These are phyloP conservation scores for Orussus abietinus DNA, from an alignment of 1,140 invertebrate species.

Conservation along the genomic window DNA sequence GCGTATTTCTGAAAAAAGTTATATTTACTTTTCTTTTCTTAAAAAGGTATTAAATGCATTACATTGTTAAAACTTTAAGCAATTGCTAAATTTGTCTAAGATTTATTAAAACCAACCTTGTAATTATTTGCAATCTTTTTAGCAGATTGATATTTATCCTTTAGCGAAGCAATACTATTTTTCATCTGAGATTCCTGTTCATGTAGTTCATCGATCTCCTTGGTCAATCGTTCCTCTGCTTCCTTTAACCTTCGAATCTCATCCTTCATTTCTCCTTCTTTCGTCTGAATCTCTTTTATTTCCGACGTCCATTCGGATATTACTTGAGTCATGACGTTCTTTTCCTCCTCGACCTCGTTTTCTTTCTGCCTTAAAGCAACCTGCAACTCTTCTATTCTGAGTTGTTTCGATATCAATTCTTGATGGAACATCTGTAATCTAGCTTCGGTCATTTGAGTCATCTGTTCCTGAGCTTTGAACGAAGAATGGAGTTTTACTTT, in stretches of 20 bases:
- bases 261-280: constrained; percentile 29
- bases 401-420: constrained; percentile 30
- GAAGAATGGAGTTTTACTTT: constrained; percentile 35
- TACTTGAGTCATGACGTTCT: constrained; percentile 37
- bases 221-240: constrained; percentile 22
- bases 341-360: constrained; percentile 36
- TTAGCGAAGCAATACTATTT: constrained; percentile 26
- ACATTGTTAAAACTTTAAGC: neutral
- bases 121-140: constrained; percentile 41
- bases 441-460: constrained; percentile 31
- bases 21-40: neutral
- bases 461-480: constrained; percentile 37
- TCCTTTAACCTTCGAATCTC: constrained; percentile 29
- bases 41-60: constrained; percentile 7
- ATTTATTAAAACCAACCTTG: constrained; percentile 27
- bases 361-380: constrained; percentile 29
- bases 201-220: constrained; percentile 28
- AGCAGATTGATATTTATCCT: constrained; percentile 35
- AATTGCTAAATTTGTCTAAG: constrained; percentile 1
- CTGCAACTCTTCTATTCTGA: constrained; percentile 36
- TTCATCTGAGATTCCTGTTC: constrained; percentile 32
- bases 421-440: constrained; percentile 33
- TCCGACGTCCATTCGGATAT: constrained; percentile 39
- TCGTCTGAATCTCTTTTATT: constrained; percentile 30
- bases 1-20: constrained; percentile 31